A percentile compares a stretch with the other conserved stretches of the same genome.
These are phyloP conservation scores for Brachionus calyciflorus DNA, from an alignment of 1,140 invertebrate genomes.

Conservation along the genomic window DNA sequence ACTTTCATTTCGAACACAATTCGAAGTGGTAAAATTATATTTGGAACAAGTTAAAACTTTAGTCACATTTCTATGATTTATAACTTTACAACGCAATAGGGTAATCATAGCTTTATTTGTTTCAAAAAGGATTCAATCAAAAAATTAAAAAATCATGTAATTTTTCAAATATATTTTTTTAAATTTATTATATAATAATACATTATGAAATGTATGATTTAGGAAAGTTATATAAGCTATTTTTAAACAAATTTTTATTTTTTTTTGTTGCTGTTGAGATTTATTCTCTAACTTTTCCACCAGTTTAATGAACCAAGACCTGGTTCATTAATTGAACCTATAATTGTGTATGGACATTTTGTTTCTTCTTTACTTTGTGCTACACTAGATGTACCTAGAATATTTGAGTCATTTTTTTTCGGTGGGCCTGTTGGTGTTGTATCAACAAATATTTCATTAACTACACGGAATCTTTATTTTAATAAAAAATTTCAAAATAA, in stretches of 20 bases:
- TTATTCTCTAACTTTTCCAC: slow-evolving; percentile 70
- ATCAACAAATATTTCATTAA: slow-evolving; percentile 81
- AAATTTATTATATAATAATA: slow-evolving; percentile 11
- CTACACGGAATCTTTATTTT: slow-evolving; percentile 84
- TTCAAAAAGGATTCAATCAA: background rate
- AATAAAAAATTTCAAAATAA: too few species aligned
- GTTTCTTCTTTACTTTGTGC: slow-evolving; percentile 56
- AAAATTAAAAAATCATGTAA: background rate
- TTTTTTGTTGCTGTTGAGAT: too few species aligned
- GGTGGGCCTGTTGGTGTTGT: slow-evolving; percentile 71
- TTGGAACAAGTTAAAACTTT: too few species aligned
- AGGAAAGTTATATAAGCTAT: background rate
- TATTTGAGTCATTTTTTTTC: slow-evolving; percentile 54
- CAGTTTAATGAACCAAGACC: slow-evolving; percentile 80
- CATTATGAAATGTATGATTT: slow-evolving; percentile 8
- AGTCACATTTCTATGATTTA: too few species aligned
- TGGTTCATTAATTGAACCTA: slow-evolving; percentile 81
- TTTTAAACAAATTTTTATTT: background rate
- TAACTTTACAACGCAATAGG: too few species aligned
- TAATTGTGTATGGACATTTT: slow-evolving; percentile 71
- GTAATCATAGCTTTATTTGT: background rate
- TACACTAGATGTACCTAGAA: slow-evolving; percentile 57
- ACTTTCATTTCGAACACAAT: too few species aligned
- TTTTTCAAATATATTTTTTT: too few species aligned
- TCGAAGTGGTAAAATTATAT: too few species aligned